These are phyloP conservation scores for Corythoichthys haematopterus DNA, from an alignment of 2,113 vertebrate species.

Conservation along the genomic window DNA sequence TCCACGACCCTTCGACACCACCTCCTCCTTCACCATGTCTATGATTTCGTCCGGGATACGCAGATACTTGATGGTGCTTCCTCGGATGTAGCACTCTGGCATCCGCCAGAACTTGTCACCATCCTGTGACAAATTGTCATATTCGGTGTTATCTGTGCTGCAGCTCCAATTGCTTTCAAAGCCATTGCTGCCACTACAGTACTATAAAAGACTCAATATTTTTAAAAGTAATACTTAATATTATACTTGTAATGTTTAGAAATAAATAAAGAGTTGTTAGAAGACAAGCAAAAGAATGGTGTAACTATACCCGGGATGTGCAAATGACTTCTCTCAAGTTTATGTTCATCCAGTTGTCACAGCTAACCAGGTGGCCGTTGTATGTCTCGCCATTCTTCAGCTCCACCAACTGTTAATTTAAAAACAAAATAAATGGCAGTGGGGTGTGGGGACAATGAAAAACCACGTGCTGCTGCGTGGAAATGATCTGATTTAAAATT, in stretches of 20 bases:
- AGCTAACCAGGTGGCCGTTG: conserved; percentile 96
- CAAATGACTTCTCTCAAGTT: conserved; percentile 97
- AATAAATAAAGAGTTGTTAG: neutral
- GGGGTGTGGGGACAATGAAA: too few species aligned
- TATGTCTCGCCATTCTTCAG: conserved; percentile 96
- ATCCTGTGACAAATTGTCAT: conserved; percentile 68
- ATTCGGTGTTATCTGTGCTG: neutral
- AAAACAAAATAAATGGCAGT: too few species aligned
- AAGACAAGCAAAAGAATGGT: neutral
- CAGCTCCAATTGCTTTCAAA: neutral
- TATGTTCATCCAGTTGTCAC: conserved; percentile 99
- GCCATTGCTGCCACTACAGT: neutral
- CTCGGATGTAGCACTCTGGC: conserved; percentile 95
- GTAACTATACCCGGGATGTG: conserved; percentile 82
- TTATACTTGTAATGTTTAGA: neutral
- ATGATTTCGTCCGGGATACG: conserved; percentile 96
- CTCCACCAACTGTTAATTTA: conserved; percentile 82
- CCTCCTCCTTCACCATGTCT: conserved; percentile 98
- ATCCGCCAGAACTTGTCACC: conserved; percentile 99
- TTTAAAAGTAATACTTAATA: too few species aligned
- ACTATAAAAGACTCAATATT: neutral
- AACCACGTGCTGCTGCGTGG: too few species aligned
- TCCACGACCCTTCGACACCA: conserved; percentile 88
- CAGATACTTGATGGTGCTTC: conserved; percentile 97
- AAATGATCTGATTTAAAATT: neutral